Evolutionary conservation across 2,888 invertebrate genomes (phyloP).

Genomic region (Vandiemenella viatica): DNA sequence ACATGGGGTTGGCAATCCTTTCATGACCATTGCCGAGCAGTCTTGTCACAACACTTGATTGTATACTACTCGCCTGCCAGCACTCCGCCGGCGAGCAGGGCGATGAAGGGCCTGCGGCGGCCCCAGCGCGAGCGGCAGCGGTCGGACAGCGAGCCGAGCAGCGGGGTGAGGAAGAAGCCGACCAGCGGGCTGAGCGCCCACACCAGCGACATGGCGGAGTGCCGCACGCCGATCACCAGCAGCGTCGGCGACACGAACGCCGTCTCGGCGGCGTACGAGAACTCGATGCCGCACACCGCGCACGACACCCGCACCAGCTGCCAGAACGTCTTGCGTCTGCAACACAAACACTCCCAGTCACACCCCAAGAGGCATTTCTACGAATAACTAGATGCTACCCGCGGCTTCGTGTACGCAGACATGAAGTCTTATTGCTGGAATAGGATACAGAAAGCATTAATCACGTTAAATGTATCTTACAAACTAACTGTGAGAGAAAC

Average conservation of each 20-base stretch:
- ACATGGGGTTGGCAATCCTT: no score
- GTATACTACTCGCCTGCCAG: constrained; percentile 52
- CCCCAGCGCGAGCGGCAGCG: constrained; percentile 68
- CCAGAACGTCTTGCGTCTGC: constrained; percentile 57
- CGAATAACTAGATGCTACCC: no score
- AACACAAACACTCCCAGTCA: constrained; percentile 12
- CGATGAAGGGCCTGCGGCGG: constrained; percentile 79
- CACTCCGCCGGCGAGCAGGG: constrained; percentile 77
- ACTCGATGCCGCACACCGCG: constrained; percentile 94
- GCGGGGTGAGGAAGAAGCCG: constrained; percentile 86
- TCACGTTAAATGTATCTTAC: no score
- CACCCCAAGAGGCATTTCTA: no score
- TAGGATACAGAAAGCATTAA: no score
- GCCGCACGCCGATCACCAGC: constrained; percentile 81
- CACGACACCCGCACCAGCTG: constrained; percentile 80
- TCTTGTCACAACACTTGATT: no score
- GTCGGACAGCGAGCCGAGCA: constrained; percentile 85
- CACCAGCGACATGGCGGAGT: constrained; percentile 85
- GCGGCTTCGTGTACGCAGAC: no score
- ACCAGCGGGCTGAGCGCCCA: constrained; percentile 91
- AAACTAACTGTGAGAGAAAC: no score
- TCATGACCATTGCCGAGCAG: no score
- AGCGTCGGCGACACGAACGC: constrained; percentile 92
- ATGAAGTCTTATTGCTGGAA: neutral
- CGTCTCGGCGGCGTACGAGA: constrained; percentile 94